phyloP scores from a whole-genome alignment of 2,888 invertebrate genomes.

The Acrobasis consociella region DNA sequence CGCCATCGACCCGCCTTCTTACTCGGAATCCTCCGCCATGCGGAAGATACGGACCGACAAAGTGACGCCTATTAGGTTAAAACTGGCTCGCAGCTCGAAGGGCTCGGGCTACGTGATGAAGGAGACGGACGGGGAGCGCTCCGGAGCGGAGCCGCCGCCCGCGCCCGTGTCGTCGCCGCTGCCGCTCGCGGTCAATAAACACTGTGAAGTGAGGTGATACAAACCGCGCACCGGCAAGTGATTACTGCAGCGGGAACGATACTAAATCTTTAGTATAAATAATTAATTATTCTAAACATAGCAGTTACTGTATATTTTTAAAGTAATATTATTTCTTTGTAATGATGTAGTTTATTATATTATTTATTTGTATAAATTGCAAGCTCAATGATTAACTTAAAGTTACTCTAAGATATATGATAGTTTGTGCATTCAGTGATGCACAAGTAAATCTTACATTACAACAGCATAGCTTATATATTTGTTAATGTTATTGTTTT shows the following conservation, averaged over 20 bases:
- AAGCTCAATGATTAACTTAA: constrained; percentile 81
- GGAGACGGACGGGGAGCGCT: constrained; percentile 52
- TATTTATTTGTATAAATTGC: constrained; percentile 81
- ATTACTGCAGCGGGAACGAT: constrained; percentile 36
- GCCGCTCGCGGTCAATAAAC: constrained; percentile 87
- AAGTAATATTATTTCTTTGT: constrained; percentile 50
- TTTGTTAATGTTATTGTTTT: constrained; percentile 73
- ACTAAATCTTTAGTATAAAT: constrained; percentile 52
- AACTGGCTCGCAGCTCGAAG: constrained; percentile 90
- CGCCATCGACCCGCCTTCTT: constrained; percentile 69
- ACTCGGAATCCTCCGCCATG: constrained; percentile 68
- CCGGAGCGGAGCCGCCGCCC: constrained; percentile 36
- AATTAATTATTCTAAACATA: constrained; percentile 43
- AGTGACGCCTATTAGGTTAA: constrained; percentile 91
- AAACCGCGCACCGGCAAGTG: constrained; percentile 47
- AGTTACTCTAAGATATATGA: constrained; percentile 70
- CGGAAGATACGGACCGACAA: constrained; percentile 85
- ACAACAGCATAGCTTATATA: constrained; percentile 58
- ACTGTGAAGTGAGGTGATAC: constrained; percentile 95
- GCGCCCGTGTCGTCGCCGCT: constrained; percentile 42
- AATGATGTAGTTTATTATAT: constrained; percentile 60
- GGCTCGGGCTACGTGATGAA: constrained; percentile 87
- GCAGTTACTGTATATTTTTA: constrained; percentile 50
- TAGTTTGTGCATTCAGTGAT: constrained; percentile 65
- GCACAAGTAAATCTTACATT: constrained; percentile 72